Evolutionary conservation across 2,113 vertebrate species (phyloP), one percentile per base, ranked within the genome.

Genomic region (Coptodon bakossiorum): DNA sequence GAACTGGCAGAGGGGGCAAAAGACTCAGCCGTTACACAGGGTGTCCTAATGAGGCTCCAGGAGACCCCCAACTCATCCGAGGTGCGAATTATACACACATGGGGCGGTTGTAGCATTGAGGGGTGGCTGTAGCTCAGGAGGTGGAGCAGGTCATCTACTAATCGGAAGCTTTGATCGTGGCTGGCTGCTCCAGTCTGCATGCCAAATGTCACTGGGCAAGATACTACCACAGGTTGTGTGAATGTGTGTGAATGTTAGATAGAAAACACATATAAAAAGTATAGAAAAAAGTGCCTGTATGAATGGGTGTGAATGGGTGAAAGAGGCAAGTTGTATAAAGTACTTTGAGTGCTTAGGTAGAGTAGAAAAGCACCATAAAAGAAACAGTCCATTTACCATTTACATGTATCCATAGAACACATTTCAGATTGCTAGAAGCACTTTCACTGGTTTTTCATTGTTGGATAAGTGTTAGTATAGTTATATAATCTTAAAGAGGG

Each of bases 11-110:
- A 82, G 13, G 91, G 95, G 27, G 98, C 98, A 0, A 97, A 97
- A 94, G 98, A 99, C 86, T 68, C 94, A 6, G 98, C 98, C 3
- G 93, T 98, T 19, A 94, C 97, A 10, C 95, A 96, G 5, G 98
- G 98, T 0, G 94, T 97, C 19, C 66, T 99, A 34, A 97, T 99
- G 96, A 96, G 98, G 87, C 97, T 96, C 22, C 90, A 96, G 34
- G 96, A 96, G 38, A 92, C 90, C 13, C 97, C 98, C 36, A 96
- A 96, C 89, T 96, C 96, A 19, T 97, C 98, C 0, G 96, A 98
- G 19, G 98, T 99, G 91, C 94, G 22, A 54, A 29, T 22, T 38
- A 38, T 36, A 38, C 17, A 76, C 22, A 38, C 38, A 22, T 34
- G 57, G 31, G 31, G 57, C 13, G 14, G 57, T 31, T 61, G 57